phyloP scores from a whole-genome alignment of 2,113 vertebrate species.

The Tragelaphus imberbis region DNA sequence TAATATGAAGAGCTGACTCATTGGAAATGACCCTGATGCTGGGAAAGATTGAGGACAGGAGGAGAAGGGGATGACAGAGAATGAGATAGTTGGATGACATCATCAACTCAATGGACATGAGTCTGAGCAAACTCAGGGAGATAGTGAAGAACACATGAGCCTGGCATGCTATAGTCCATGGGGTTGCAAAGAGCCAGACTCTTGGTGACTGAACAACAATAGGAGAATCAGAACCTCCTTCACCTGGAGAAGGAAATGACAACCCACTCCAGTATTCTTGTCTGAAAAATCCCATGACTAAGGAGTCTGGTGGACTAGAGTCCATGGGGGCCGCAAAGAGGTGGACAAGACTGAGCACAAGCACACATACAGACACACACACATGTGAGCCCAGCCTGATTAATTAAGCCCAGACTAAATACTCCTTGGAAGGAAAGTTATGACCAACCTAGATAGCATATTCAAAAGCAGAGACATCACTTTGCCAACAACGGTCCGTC shows the following conservation, averaged over 20 bases:
- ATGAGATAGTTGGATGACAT: neutral
- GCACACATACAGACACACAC: neutral
- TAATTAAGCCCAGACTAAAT: neutral
- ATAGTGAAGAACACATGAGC: neutral
- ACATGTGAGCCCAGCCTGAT: neutral
- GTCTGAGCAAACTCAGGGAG: neutral
- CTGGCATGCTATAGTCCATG: neutral
- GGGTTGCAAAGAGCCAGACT: neutral
- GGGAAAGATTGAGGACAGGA: neutral
- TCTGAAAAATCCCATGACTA: neutral
- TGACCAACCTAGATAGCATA: too few relatives aligned
- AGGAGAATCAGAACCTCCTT: neutral
- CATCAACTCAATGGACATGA: neutral
- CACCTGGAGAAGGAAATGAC: neutral
- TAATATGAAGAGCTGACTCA: neutral
- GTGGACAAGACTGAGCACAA: neutral
- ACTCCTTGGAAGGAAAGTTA: too few relatives aligned
- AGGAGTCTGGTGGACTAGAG: neutral
- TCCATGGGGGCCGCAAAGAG: neutral
- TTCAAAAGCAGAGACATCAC: too few relatives aligned
- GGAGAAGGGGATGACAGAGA: neutral
- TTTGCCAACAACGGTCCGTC: too few relatives aligned
- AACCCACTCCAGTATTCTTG: neutral
- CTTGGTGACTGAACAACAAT: neutral
- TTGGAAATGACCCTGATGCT: neutral